Evolutionary conservation across 2,888 invertebrate species (phyloP).

Genomic region (Epistrophe grossulariae): DNA sequence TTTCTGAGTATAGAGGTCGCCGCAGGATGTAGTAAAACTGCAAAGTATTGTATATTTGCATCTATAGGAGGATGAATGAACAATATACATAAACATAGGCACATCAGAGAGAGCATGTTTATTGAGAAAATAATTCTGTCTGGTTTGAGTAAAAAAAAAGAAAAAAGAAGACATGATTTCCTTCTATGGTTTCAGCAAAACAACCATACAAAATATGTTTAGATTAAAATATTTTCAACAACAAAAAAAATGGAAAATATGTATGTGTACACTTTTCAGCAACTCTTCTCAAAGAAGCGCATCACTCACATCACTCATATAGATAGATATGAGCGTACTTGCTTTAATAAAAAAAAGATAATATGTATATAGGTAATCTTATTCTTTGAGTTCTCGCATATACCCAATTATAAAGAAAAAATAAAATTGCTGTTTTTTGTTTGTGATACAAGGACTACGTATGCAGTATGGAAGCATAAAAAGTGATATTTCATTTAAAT

Average conservation of each 20-base stretch:
- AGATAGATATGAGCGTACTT: background rate
- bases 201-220: constrained; percentile 5
- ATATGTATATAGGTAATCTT: background rate
- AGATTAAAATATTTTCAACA: background rate
- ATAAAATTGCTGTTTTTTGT: background rate
- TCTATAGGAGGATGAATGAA: constrained; percentile 4
- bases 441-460: too few species aligned
- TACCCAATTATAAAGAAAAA: background rate
- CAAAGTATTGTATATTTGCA: constrained; percentile 19
- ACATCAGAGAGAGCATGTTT: background rate
- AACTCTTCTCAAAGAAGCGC: background rate
- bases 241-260: background rate
- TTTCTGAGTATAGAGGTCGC: constrained; percentile 22
- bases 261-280: background rate
- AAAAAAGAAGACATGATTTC: constrained; percentile 5
- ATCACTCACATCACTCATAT: background rate
- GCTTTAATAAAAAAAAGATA: background rate
- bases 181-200: background rate
- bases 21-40: constrained; percentile 26
- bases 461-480: too few species aligned
- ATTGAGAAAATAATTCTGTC: constrained; percentile 15
- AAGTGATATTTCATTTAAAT: too few species aligned
- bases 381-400: background rate
- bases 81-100: background rate
- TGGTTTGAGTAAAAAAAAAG: constrained; percentile 18